phyloP scores from a whole-genome alignment of 2,888 invertebrate genomes.

The Ernsta delagoae region DNA sequence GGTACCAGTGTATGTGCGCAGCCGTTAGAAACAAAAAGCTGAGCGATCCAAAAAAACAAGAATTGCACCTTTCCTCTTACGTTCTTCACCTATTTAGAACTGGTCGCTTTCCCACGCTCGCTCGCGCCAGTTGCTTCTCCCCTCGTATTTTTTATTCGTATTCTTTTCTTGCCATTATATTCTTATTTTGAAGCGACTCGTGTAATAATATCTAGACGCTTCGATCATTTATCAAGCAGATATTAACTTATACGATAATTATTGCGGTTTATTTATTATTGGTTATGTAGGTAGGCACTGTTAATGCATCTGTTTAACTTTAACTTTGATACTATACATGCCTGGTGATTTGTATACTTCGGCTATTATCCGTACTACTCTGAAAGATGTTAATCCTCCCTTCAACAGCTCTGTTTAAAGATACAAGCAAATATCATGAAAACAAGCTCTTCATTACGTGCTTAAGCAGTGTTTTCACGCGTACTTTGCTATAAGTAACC shows the following conservation, averaged over 20 bases:
- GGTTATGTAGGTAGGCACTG: not conserved
- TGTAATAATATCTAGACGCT: conserved; percentile 33
- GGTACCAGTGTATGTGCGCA: conserved; percentile 41
- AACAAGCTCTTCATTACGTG: conserved; percentile 54
- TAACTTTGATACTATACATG: not conserved
- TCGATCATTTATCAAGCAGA: conserved; percentile 30
- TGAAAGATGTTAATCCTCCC: not conserved
- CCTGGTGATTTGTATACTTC: not conserved
- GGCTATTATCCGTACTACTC: not conserved
- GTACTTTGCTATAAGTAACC: conserved; percentile 66
- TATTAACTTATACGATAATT: conserved; percentile 31
- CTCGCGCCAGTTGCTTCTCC: conserved; percentile 82
- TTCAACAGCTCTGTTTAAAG: no score
- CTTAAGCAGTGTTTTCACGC: conserved; percentile 63
- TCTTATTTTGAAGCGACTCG: conserved; percentile 35
- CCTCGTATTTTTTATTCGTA: conserved; percentile 64
- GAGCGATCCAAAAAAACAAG: conserved; percentile 62
- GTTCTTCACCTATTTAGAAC: conserved; percentile 76
- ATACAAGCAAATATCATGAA: conserved; percentile 40
- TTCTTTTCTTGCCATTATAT: conserved; percentile 60
- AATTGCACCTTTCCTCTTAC: conserved; percentile 84
- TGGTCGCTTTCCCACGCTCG: conserved; percentile 83
- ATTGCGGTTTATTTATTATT: conserved; percentile 20
- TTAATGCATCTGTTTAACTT: not conserved
- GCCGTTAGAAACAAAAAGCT: conserved; percentile 72